Conservation (phyloP, 1,140 invertebrate genomes). For the Anastrepha obliqua region DNA sequence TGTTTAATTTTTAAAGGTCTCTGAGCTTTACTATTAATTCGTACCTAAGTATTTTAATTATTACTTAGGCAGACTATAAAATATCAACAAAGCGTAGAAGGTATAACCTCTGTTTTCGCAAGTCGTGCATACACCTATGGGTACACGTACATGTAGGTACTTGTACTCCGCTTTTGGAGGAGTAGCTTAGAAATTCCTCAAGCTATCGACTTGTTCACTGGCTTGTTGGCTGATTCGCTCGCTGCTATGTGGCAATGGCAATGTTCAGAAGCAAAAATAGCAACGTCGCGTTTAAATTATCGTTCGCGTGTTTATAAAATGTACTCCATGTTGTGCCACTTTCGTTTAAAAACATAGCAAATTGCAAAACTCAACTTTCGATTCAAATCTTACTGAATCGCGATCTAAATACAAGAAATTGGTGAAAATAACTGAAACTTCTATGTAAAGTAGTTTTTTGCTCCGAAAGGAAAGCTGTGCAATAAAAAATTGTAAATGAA, state of each 20-base stretch:
- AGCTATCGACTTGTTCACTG: constrained; percentile 36
- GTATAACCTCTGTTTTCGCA: not conserved
- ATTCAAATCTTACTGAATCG: constrained; percentile 32
- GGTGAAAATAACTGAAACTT: constrained; percentile 35
- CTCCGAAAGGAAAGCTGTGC: constrained; percentile 10
- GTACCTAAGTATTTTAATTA: too few species aligned
- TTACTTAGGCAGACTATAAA: not conserved
- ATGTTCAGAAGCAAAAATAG: constrained; percentile 9
- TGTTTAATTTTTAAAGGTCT: too few species aligned
- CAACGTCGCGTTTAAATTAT: constrained; percentile 30
- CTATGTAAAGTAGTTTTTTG: constrained; percentile 24
- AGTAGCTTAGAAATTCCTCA: not conserved
- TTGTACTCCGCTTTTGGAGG: not conserved
- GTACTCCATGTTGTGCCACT: constrained; percentile 28
- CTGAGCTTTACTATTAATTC: too few species aligned
- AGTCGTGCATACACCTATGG: not conserved
- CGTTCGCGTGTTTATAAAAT: constrained; percentile 43
- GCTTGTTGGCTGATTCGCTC: not conserved
- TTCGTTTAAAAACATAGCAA: not conserved
- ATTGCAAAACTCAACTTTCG: constrained; percentile 39
- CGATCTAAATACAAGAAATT: not conserved
- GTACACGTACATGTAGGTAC: not conserved
- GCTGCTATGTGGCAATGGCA: constrained; percentile 19
- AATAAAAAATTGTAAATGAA: constrained; percentile 44
- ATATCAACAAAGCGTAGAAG: not conserved